Conservation (phyloP, 2,797 vertebrate species). For the Coregonus suidteri region DNA sequence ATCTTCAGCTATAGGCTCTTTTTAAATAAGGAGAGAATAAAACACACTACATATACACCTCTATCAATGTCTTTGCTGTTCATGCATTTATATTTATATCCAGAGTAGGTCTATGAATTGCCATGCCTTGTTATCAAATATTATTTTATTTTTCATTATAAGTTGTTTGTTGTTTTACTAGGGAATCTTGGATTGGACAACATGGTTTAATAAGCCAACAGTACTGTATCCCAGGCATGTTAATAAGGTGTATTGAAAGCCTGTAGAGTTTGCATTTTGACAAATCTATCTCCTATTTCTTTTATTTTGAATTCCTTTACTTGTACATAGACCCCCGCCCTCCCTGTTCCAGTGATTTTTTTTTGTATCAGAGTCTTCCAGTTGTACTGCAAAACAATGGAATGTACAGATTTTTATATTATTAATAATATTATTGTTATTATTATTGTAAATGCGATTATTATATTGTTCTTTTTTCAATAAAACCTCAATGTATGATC, state of each 20-base stretch:
- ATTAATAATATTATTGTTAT: slow-evolving; percentile 70
- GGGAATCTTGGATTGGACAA: slow-evolving; percentile 58
- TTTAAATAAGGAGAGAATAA: slow-evolving; percentile 29
- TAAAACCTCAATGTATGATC: slow-evolving; percentile 82
- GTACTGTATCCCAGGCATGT: slow-evolving; percentile 80
- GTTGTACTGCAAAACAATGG: slow-evolving; percentile 95
- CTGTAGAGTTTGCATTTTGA: slow-evolving; percentile 42
- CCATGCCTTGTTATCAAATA: slow-evolving; percentile 29
- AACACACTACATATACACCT: background rate
- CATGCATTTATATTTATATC: slow-evolving; percentile 12
- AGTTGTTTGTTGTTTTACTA: slow-evolving; percentile 25
- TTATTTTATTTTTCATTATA: slow-evolving; percentile 48
- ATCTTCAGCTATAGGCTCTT: slow-evolving; percentile 32
- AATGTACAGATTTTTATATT: slow-evolving; percentile 99
- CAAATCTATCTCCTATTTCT: slow-evolving; percentile 60
- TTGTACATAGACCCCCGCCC: slow-evolving; percentile 76
- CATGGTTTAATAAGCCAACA: slow-evolving; percentile 68
- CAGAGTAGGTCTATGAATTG: slow-evolving; percentile 18
- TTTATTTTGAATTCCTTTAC: slow-evolving; percentile 2
- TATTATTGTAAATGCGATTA: slow-evolving; percentile 91
- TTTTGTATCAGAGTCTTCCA: slow-evolving; percentile 95
- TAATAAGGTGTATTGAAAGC: slow-evolving; percentile 66
- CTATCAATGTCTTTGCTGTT: slow-evolving; percentile 20
- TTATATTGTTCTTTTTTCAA: slow-evolving; percentile 98
- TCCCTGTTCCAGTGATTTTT: slow-evolving; percentile 75